Percentiles rank a stretch among this genome's conserved stretches.
phyloP scores from a whole-genome alignment of 1,140 invertebrate genomes.

The Zaprionus nigranus region DNA sequence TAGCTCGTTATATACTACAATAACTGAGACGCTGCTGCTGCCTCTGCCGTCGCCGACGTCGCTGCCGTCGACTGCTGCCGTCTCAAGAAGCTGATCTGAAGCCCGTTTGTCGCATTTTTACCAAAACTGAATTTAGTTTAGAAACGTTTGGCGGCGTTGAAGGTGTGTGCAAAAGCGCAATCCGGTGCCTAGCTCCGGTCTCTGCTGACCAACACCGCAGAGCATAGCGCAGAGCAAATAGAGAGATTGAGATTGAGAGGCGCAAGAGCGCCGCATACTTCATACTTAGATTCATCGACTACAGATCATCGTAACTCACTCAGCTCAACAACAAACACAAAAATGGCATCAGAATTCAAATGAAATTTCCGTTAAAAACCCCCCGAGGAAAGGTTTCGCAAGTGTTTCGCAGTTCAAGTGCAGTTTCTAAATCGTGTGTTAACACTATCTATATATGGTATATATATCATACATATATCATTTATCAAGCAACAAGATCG shows the following conservation, averaged over 20 bases:
- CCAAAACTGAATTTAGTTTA: slow-evolving; percentile 84
- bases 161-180: slow-evolving; percentile 77
- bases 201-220: slow-evolving; percentile 28
- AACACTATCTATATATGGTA: slow-evolving; percentile 14
- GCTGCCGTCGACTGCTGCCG: slow-evolving; percentile 17
- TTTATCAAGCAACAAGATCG: slow-evolving; percentile 35
- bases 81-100: slow-evolving; percentile 82
- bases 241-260: not conserved
- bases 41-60: slow-evolving; percentile 28
- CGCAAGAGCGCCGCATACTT: slow-evolving; percentile 25
- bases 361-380: slow-evolving; percentile 13
- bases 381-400: slow-evolving; percentile 33
- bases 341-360: slow-evolving; percentile 1
- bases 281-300: slow-evolving; percentile 4
- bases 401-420: slow-evolving; percentile 58
- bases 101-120: slow-evolving; percentile 83
- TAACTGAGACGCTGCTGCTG: slow-evolving; percentile 25
- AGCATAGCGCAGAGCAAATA: not conserved
- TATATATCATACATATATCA: slow-evolving; percentile 1
- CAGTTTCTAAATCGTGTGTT: slow-evolving; percentile 46
- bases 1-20: slow-evolving; percentile 59
- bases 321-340: not conserved
- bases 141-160: slow-evolving; percentile 83
- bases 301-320: not conserved
- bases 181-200: slow-evolving; percentile 55